Evolutionary conservation across 2,888 invertebrate genomes (phyloP), one percentile per base, ranked within the genome.

Genomic region (Hirtodrosophila trivittata): DNA sequence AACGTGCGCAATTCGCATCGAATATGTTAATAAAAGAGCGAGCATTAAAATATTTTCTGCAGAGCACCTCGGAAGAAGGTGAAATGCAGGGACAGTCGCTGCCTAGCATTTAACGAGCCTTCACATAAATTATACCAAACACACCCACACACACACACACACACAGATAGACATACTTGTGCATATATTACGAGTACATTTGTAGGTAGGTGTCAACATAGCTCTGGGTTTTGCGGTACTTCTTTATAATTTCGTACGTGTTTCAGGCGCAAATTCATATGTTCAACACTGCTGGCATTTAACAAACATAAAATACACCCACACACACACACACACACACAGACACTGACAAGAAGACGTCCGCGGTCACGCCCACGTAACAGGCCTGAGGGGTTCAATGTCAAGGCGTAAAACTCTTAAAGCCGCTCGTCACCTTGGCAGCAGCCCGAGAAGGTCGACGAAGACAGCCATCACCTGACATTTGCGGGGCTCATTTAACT

Each of bases 1-100:
- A 68, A 82, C 81, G 85, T 82, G 75, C 72, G 75, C 83, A 82
- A 82, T 82, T 85, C n/a, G 78, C 77, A 82, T 69, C 64, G 68
- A 76, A 82, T 74, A 85, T 81, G 81, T 78, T 78, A 78, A 82
- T 85, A 74, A 60, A 63, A 42, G 38, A 43, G 3, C 4, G 9
- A 42, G 35, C 74, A 85, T 71, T 54, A 56, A 78, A 77, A 72
- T 69, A 63, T 85, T 64, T 72, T 57, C 66, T 21, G 2, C 5
- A 3, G 18, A 21, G 18, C 18, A 21, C 51, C 35, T 59, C n/a
- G 5, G 12, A 14, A 66, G 55, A 33, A 59, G 52, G 57, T n/a
- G n/a, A n/a, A n/a, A n/a, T 58, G 32, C 38, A 26, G 14, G 32
- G 35, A 30, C 39, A 55, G 33, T 38, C 51, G 42, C 13, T 35